Base-by-base conservation (phyloP, 1,140 invertebrate genomes). In the Acromyrmex echinatior region DNA sequence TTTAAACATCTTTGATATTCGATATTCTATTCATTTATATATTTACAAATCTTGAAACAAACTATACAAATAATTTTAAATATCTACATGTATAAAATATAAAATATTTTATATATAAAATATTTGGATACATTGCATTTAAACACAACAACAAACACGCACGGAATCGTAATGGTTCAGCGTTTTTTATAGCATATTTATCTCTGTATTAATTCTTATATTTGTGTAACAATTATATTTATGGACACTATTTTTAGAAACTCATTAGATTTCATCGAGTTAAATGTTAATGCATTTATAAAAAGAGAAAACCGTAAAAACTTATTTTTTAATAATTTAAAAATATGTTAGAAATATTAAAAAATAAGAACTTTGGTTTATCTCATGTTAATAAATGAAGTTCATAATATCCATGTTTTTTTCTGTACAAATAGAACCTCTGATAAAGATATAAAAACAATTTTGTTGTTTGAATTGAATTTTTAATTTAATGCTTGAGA, bases 81-180 rank as follows among this genome's bases (percentile, higher is more conserved):
- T 51, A 63, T 84, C 53, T 82, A 73, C 18, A 81, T 60, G 18
- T 73, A n/a, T 49, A 73, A 60, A 53, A 74, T 74, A 35, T 74
- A 74, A 31, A 74, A 62, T 82, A 84, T 74, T 74, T 62, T 82
- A 82, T 82, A 82, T 82, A 81, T 70, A 58, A 71, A 60, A 31
- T 82, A 60, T 62, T 31, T 62, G 18, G 18, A 62, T 60, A 82
- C 71, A 81, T 35, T 49, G 45, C 49, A 82, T 73, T 74, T 82
- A 71, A 71, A 84, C 51, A 58, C 14, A 71, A 12, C 18, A 49
- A 74, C 14, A 80, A 28, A 70, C 5, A 70, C 39, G n/a, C 49
- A 70, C 51, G 56, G 10, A 45, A 45, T 58, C 39, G 1, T 70
- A 25, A 58, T n/a, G 28, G 28, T 71, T 16, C 65, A 58, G 9